Base-by-base conservation (phyloP, 2,797 vertebrate genomes). In the Malurus splendens region DNA sequence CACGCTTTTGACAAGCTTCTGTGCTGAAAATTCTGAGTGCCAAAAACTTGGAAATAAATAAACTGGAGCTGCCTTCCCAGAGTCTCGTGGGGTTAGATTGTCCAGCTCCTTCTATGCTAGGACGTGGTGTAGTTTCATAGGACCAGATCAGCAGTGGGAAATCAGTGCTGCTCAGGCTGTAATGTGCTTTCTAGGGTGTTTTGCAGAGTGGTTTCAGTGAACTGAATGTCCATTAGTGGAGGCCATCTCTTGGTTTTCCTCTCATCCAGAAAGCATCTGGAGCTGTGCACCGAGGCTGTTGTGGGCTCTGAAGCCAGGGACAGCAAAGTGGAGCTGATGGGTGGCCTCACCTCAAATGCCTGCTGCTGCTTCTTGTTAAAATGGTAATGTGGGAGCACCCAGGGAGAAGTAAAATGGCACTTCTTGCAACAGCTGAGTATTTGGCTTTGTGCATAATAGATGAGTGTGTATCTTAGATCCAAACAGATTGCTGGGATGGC, bases 291-390 rank as follows among this genome's bases (percentile, higher is more conserved):
- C 0, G 1, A 9, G 66, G 28, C 62, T 55, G n/a, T 24, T 72
- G 32, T 16, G 51, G 64, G 70, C 44, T n/a, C 62, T 78, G 87
- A 81, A 83, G 73, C 55, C 9, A 2, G 52, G 80, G 80, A 68
- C 44, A 44, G 80, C 73, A 71, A 92, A 93, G 85, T 78, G 82
- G 85, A 93, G 56, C 38, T 9, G 70, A 86, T 68, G 72, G 85
- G 73, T 66, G 62, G 76, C 62, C 68, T 72, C 1, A 0, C 66
- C 65, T 89, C 89, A 51, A 11, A 72, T 87, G 44, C 8, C 1
- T 51, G 32, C 39, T 85, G 20, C 61, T 55, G 79, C 74, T 77
- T 84, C 3, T 5, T 1, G 3, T 61, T 88, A 27, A 80, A 85
- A 44, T 42, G 62, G 70, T 72, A 61, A 78, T 27, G 56, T 22